phyloP scores from a whole-genome alignment of 2,888 invertebrate genomes.

The Stegophylla sp. region DNA sequence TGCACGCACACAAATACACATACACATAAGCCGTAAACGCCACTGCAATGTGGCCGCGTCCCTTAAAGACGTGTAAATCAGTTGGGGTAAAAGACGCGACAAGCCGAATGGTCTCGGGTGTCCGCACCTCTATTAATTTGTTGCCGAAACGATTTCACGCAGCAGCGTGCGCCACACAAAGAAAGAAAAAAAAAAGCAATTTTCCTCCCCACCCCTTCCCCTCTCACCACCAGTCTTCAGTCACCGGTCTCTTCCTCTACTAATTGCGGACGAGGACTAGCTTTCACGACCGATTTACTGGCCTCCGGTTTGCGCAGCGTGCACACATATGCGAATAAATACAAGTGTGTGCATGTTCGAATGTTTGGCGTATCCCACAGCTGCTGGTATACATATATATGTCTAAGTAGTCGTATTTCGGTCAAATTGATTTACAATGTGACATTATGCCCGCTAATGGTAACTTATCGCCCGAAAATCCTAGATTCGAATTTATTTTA shows the following conservation, averaged over 20 bases:
- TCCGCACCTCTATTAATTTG: constrained; percentile 27
- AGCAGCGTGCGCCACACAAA: not conserved
- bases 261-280: constrained; percentile 4
- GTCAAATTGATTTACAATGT: constrained; percentile 40
- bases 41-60: not conserved
- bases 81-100: not conserved
- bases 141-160: not conserved
- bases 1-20: not conserved
- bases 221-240: too few species aligned
- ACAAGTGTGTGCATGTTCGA: too few species aligned
- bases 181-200: constrained; percentile 19
- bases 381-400: too few species aligned
- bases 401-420: not conserved
- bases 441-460: constrained; percentile 21
- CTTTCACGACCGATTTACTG: constrained; percentile 22
- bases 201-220: not conserved
- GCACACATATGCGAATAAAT: not conserved
- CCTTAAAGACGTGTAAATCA: constrained; percentile 29
- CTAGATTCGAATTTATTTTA: not conserved
- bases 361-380: too few species aligned
- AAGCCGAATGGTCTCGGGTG: not conserved
- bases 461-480: constrained; percentile 31
- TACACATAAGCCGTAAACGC: not conserved
- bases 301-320: not conserved
- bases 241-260: too few species aligned